Base-by-base conservation (phyloP, 2,797 vertebrate species). In the Cryptoprocta ferox region DNA sequence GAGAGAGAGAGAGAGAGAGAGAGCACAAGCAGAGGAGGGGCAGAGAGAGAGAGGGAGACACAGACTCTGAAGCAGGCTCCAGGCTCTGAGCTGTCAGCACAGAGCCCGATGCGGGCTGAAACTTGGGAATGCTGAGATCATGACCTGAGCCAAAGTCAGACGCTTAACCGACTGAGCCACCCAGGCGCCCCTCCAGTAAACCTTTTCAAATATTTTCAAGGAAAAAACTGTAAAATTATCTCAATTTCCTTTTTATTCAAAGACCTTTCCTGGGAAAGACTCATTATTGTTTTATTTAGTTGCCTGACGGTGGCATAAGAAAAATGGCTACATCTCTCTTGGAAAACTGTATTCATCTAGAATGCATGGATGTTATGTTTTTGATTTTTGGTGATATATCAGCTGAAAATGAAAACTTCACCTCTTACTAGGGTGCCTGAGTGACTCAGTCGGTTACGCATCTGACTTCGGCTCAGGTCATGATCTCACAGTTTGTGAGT, bases 141-240 rank as follows among this genome's bases (percentile, higher is more conserved):
- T 59, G 56, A 59, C 56, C 56, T 59, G 56, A 59, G 56, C 56
- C 56, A 59, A 21, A 21, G 56, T 59, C 56, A 59, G 9, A 59
- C 8, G 21, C 56, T 59, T 59, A 59, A 59, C 56, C 56, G 19
- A 3, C 56, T 59, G 56, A 59, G 56, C 56, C 56, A 9, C 56
- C 56, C 56, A 24, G 56, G 56, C 0, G 3, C 56, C 32, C 92
- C 81, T 75, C 45, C 28, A 87, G 32, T 94, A 94, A 71, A 2
- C n/a, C 15, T 39, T 89, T 97, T 89, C 19, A 94, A 35, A 37
- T 95, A 91, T 73, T 89, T 92, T 93, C 71, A 95, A 70, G 56
- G 61, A 93, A 71, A 93, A 68, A 94, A 35, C 50, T 21, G 73
- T 26, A n/a, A 66, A 79, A 15, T 79, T 80, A 35, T 85, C 18